Base-by-base conservation (phyloP, 2,888 invertebrate species). In the Apodemia duryi region DNA sequence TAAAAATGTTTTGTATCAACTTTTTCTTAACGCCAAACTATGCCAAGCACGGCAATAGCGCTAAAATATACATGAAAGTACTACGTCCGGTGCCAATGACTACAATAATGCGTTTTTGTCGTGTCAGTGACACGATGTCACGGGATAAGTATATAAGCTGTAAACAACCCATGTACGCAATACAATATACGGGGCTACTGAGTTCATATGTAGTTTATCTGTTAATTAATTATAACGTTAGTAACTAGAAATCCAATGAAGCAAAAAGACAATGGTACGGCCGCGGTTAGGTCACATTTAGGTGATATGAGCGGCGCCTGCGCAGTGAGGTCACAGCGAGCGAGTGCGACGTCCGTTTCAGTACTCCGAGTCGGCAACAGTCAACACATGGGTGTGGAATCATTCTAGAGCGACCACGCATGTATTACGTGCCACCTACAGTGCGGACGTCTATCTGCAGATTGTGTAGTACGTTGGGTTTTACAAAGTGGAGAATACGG, bases 361-460 rank as follows among this genome's bases (percentile, higher is more conserved):
- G 67, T 67, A 84, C 70, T 77, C 75, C 75, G 75, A 68, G 67
- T 66, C 70, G 73, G 77, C 74, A 77, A 77, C 75, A 77, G 77
- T 80, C 84, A 82, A 79, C 80, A 79, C 81, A 81, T 78, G 78
- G 83, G 78, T 43, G 43, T 43, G 43, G 43, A 43, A 80, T 78
- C 76, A 77, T 77, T 77, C 78, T 73, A 77, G 80, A 78, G 78
- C 78, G 83, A 83, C 78, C 89, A 87, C 87, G 88, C 87, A 84
- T 82, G 82, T 80, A 83, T 83, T 83, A 83, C 87, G 83, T 89
- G 88, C 83, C 63, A 29, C 41, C 57, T 57, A 32, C 77, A 77
- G 65, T 67, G 64, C 62, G 63, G 43, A 13, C 52, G 57, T 28
- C 46, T 46, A 13, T 46, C 46, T 46, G 13, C 46, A 46, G 46